Evolutionary conservation across 2,113 vertebrate genomes (phyloP).

Genomic region (Callocephalon fimbriatum): DNA sequence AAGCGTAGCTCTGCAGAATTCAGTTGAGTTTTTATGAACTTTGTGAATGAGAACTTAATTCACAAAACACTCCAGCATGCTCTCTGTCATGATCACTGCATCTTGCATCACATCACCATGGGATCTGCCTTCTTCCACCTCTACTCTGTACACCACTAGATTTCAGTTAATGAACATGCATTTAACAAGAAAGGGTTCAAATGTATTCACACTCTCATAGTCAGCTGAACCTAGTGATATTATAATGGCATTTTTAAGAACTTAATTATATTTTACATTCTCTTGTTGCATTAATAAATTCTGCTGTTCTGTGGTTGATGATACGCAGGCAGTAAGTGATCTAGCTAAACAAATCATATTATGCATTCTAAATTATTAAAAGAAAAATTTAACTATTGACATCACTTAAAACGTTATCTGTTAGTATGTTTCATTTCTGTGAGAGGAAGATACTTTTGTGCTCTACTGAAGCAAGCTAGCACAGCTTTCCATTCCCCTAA

Average conservation of each 20-base stretch:
- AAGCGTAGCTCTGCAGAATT: not conserved
- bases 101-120: not conserved
- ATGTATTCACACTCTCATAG: not conserved
- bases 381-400: not conserved
- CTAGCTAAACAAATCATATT: not conserved
- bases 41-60: not conserved
- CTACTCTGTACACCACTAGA: not conserved
- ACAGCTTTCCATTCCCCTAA: not conserved
- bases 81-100: accelerated
- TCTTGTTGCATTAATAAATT: not conserved
- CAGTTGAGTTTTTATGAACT: not conserved
- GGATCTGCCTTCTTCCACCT: not conserved
- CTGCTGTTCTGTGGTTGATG: not conserved
- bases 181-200: not conserved
- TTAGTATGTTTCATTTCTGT: not conserved
- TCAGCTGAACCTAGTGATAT: not conserved
- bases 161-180: not conserved
- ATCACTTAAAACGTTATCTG: not conserved
- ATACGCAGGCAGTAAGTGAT: not conserved
- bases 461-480: not conserved
- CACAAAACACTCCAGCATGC: not conserved
- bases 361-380: not conserved
- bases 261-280: not conserved
- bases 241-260: not conserved
- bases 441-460: not conserved